Base-by-base conservation (phyloP, 2,113 vertebrate species). In the Hymenochirus boettgeri region DNA sequence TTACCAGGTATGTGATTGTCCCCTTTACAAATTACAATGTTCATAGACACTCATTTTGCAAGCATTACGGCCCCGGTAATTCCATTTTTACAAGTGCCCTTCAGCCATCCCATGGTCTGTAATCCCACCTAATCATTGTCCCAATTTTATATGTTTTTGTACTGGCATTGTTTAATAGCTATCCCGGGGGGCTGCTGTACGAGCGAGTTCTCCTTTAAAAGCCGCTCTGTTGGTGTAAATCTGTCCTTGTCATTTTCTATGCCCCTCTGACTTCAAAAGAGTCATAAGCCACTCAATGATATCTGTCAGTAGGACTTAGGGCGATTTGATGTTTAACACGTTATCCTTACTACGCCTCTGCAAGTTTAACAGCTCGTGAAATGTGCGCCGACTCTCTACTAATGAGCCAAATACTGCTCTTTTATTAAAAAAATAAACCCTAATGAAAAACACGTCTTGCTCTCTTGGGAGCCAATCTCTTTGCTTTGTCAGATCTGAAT, bases 281-380 rank as follows among this genome's bases (percentile, higher is more conserved):
- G 17, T 25, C 26, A 51, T 53, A 66, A 58, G 54, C 22, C 39
- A 50, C 54, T 37, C 31, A 39, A 12, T 25, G 45, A 46, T n/a
- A n/a, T 10, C 15, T 50, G 21, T 58, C 27, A 51, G 15, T 22
- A 33, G 45, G 55, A 51, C 22, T 63, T 12, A 31, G 61, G 51
- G 50, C 62, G 56, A 64, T 64, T 64, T 64, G 39, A 45, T 21
- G 51, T 55, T n/a, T 64, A 64, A 64, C 61, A 23, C 23, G 37
- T 64, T 64, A 46, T 56, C 52, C 31, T 22, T n/a, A n/a, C n/a
- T 55, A 31, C 24, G 52, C 52, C 52, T 63, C 48, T 54, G 61
- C 61, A 63, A 52, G 21, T 42, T 63, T 63, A 64, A 29, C 37
- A 33, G 62, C 62, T 64, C 42, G 62, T 55, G 51, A 46, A 64